Conservation (phyloP, 2,888 invertebrate genomes). For the Drosophila pegasa region DNA sequence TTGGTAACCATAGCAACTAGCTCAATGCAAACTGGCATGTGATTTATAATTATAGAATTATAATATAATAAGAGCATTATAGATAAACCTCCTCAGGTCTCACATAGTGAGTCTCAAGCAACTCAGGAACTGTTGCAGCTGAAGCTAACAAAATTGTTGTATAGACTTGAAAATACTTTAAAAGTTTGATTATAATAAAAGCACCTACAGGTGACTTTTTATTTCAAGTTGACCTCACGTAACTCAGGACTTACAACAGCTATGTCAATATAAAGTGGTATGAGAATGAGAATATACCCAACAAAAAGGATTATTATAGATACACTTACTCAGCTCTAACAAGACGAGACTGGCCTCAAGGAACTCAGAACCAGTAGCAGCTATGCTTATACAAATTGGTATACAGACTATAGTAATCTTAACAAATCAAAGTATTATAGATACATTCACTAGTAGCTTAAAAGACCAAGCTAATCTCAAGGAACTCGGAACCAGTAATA, state of each 20-base stretch:
- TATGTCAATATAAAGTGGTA: background rate
- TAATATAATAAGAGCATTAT: background rate
- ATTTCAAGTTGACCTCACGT: background rate
- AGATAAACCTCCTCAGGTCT: background rate
- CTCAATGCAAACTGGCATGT: background rate
- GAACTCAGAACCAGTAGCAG: background rate
- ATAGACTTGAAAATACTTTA: fast-evolving
- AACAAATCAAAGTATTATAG: too few relatives aligned
- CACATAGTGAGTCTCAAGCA: background rate
- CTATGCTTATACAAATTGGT: background rate
- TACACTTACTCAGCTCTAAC: too few relatives aligned
- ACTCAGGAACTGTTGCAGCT: background rate
- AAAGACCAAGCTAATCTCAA: too few relatives aligned
- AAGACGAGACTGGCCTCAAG: background rate
- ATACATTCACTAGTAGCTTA: too few relatives aligned
- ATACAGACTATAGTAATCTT: background rate
- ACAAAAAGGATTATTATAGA: background rate
- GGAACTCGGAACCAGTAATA: too few relatives aligned
- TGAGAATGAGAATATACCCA: too few relatives aligned
- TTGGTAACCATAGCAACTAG: constrained; percentile 1
- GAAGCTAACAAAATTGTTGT: background rate
- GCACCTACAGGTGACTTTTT: background rate
- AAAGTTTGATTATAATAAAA: background rate
- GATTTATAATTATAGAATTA: background rate
- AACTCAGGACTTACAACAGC: background rate